These are phyloP conservation scores for Tragelaphus scriptus DNA, from an alignment of 2,113 vertebrate genomes.

Conservation along the genomic window DNA sequence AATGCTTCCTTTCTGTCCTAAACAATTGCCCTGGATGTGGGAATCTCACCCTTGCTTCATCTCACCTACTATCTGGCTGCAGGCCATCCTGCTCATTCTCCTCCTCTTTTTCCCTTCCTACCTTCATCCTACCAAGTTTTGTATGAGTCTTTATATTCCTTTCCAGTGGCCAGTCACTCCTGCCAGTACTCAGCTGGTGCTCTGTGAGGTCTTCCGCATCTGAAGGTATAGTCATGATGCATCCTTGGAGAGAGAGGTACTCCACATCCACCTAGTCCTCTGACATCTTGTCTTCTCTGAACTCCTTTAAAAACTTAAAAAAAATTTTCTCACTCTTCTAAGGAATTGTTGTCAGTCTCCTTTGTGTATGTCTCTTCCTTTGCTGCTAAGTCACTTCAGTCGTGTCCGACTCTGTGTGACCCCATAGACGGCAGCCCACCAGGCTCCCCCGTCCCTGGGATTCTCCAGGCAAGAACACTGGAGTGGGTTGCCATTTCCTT, in stretches of 20 bases:
- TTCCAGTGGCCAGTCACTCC: background rate
- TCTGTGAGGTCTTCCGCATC: background rate
- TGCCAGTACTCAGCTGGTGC: background rate
- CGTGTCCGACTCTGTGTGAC: too few species aligned
- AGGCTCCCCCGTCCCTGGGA: too few species aligned
- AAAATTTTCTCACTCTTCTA: background rate
- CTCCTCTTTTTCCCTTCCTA: background rate
- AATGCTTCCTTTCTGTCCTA: background rate
- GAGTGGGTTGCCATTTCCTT: too few species aligned
- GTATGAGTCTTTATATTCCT: background rate
- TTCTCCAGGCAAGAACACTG: too few species aligned
- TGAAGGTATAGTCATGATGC: background rate
- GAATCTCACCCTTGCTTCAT: background rate
- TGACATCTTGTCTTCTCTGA: background rate
- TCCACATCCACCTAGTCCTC: background rate
- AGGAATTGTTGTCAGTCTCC: background rate
- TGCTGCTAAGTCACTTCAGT: too few species aligned
- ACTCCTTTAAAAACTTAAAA: background rate
- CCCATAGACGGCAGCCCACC: too few species aligned
- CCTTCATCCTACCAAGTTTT: background rate
- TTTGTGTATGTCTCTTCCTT: background rate
- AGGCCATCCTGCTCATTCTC: background rate
- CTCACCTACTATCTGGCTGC: background rate
- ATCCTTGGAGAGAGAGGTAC: background rate
- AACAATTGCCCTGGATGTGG: background rate